Evolutionary conservation across 2,113 vertebrate genomes (phyloP).

Genomic region (Micronisus gabar): DNA sequence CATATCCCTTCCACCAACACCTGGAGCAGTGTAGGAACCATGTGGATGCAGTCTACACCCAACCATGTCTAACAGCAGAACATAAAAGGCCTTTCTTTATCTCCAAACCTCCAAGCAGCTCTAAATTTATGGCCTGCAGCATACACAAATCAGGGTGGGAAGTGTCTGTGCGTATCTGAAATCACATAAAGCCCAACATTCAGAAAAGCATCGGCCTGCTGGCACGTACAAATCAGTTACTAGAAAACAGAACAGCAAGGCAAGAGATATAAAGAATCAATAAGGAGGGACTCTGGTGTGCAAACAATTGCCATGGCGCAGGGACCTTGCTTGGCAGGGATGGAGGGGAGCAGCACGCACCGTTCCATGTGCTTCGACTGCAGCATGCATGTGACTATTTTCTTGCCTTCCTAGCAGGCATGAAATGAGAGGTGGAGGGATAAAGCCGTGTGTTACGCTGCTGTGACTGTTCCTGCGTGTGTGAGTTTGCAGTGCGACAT

Average conservation of each 20-base stretch:
- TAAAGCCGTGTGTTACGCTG: background rate
- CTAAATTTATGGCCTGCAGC: background rate
- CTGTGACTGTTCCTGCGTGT: background rate
- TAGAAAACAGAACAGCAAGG: background rate
- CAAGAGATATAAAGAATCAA: background rate
- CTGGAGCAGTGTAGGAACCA: background rate
- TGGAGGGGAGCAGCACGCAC: background rate
- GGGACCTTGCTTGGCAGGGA: background rate
- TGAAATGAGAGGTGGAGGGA: background rate
- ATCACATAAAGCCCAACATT: background rate
- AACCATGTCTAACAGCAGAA: background rate
- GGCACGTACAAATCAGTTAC: background rate
- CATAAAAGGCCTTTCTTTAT: background rate
- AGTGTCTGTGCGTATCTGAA: background rate
- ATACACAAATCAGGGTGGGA: background rate
- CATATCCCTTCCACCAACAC: background rate
- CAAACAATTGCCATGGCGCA: fast-evolving
- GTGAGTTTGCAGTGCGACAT: no score
- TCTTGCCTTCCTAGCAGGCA: background rate
- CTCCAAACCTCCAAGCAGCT: background rate
- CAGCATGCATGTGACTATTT: fast-evolving
- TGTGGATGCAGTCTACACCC: background rate
- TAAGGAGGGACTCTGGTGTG: background rate
- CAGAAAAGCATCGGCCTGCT: background rate
- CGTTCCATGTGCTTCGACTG: fast-evolving